Evolutionary conservation across 1,140 invertebrate species (phyloP), one percentile per base, ranked within the genome.

Genomic region (Tribolium madens): DNA sequence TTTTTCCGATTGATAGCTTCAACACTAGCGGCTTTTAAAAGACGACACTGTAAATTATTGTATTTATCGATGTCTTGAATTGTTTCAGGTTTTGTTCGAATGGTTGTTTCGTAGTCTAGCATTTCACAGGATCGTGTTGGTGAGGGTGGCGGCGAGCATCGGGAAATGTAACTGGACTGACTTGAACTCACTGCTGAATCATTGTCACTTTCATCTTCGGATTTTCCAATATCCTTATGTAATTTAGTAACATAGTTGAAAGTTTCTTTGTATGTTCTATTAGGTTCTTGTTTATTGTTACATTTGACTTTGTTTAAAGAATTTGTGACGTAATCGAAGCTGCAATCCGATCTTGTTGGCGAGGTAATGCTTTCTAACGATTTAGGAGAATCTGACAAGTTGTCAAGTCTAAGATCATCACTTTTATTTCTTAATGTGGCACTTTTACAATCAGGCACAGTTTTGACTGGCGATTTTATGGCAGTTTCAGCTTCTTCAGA

Each of bases 1-100:
- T 96, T 96, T 84, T 95, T 94, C 13, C 94, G 89, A 84, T 95
- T 96, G 46, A 94, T 93, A 2, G 93, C 93, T 84, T 94, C 92
- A 36, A 95, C 92, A 84, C 91, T 93, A 76, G 93, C 89, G 0
- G 92, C 88, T 85, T 95, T 95, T 15, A 95, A 87, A 72, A 95
- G 73, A 87, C 88, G 60, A 88, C 88, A 78, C 87, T 88, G 84
- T 89, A 89, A 26, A 83, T 81, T 78, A 31, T 18, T 50, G 14
- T 73, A 53, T 33, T 64, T 64, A 5, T 64, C 57, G 3, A 33
- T 7, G 17, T 64, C 57, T 13, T 64, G 57, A 7, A 64, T 64
- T 2, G 52, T 18, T n/a, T 64, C 57, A 1, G 57, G 6, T 64
- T 64, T 64, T 4, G 57, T 31, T 13, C 57, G 57, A 64, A 12